Evolutionary conservation across 2,113 vertebrate genomes (phyloP).

Genomic region (Microcebus jonahi): DNA sequence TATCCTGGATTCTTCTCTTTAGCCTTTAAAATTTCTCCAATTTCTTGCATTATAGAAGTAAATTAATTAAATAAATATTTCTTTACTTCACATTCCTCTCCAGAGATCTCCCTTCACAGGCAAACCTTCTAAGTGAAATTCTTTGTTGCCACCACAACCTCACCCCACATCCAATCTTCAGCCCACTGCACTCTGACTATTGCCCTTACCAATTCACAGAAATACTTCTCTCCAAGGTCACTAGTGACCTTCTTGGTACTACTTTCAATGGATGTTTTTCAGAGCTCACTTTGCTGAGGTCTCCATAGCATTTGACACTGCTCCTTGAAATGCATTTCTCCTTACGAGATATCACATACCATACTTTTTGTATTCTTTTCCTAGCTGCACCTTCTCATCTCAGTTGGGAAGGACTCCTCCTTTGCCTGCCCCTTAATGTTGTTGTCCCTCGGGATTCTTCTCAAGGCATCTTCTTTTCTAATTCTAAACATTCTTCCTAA

Average conservation of each 20-base stretch:
- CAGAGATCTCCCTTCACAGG: not conserved
- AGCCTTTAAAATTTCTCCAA: constrained; percentile 21
- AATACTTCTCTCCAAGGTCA: not conserved
- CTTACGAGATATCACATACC: not conserved
- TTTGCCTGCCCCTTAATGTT: not conserved
- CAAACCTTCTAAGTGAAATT: not conserved
- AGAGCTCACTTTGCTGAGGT: not conserved
- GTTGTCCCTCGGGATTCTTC: not conserved
- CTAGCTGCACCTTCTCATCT: not conserved
- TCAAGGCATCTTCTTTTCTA: not conserved
- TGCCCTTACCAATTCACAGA: not conserved
- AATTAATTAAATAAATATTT: not conserved
- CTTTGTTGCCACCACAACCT: not conserved
- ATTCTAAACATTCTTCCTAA: not conserved
- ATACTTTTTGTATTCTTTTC: not conserved
- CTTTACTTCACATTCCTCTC: not conserved
- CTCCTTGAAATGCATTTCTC: not conserved
- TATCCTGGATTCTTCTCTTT: not conserved
- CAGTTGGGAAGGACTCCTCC: not conserved
- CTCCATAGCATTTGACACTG: not conserved
- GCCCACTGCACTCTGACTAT: not conserved
- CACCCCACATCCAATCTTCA: not conserved
- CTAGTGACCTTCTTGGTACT: not conserved
- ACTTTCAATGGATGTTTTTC: not conserved
- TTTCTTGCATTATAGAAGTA: not conserved